Evolutionary conservation across 2,797 vertebrate species (phyloP), one percentile per base, ranked within the genome.

Genomic region (Microtus obscurus): DNA sequence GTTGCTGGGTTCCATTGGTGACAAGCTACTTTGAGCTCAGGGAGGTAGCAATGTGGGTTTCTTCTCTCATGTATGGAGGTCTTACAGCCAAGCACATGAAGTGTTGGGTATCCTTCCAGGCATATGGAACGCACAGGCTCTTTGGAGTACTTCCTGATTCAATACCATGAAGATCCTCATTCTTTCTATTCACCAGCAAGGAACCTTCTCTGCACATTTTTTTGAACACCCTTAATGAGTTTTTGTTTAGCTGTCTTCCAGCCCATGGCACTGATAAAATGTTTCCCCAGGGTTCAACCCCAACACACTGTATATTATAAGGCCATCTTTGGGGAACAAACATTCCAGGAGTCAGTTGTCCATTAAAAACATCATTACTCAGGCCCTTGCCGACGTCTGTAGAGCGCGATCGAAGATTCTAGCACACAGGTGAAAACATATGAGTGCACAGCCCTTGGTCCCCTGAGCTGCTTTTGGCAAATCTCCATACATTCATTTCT

Each of bases 351-450:
- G 19, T 93, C 63, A 90, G 25, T 94, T 59, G 27, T 94, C 71
- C 96, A 48, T 96, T 96, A 96, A 91, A 96, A 95, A 71, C 34
- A 67, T 45, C 88, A 96, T 95, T 94, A 79, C 86, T 93, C 91
- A 90, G 81, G 25, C 63, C 96, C 65, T 53, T 82, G n/a, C 94
- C 86, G 94, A 73, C 81, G 73, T 71, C 86, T 59, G 12, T 87
- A 37, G 25, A 85, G 87, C 78, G 79, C n/a, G 74, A 82, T 29
- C 34, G 67, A 65, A 69, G 79, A 92, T 94, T 94, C 73, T 79
- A 89, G 79, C 91, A 51, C 76, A 87, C 25, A 95, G 96, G 92
- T 96, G 94, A 93, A 97, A 97, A 94, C 7, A 4, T 76, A 29
- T 90, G 69, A 74, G 77, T 73, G 16, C 73, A 0, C n/a, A 94